Evolutionary conservation across 2,888 invertebrate genomes (phyloP), one percentile per base, ranked within the genome.

Genomic region (Tetragonula carbonaria): DNA sequence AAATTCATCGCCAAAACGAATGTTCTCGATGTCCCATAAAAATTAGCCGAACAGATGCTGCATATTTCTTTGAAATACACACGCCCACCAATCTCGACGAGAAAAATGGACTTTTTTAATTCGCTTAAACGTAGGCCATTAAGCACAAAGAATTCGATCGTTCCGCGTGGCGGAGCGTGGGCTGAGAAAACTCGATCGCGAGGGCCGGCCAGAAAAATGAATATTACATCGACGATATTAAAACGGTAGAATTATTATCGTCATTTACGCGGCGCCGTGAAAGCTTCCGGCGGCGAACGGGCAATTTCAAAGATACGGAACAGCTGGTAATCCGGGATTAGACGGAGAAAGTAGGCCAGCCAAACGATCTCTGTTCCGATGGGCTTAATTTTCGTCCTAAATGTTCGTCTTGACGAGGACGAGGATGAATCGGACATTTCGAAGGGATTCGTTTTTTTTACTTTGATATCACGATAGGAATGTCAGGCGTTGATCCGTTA

Each of bases 321-420:
- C 84, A 78, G 74, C 28, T 75, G 82, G 51, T 78, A 74, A 82
- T 84, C 78, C 84, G 51, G 72, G 71, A 82, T 75, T 78, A 75
- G 59, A 55, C 23, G 51, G n/a, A 14, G 23, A 63, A 82, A 80
- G 51, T 83, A 66, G 83, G 80, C n/a, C 73, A 80, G 55, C n/a
- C 62, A 16, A 57, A n/a, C 45, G 68, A 21, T 23, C 28, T 33
- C 55, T 51, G 23, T 53, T 66, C 53, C 66, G 2, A 23, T 66
- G 59, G 57, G 13, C 66, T 74, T 74, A 71, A 79, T 82, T 82
- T 74, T 67, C 28, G 45, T 71, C 51, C 45, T n/a, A 38, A 68
- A 62, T 50, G 50, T 6, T 62, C 50, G 4, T 8, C 28, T 33
- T 13, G 2, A 21, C 73, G 1, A 59, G 45, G 23, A 14, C 6